Conservation (phyloP, 2,797 vertebrate genomes). For the Syngnathus acus region DNA sequence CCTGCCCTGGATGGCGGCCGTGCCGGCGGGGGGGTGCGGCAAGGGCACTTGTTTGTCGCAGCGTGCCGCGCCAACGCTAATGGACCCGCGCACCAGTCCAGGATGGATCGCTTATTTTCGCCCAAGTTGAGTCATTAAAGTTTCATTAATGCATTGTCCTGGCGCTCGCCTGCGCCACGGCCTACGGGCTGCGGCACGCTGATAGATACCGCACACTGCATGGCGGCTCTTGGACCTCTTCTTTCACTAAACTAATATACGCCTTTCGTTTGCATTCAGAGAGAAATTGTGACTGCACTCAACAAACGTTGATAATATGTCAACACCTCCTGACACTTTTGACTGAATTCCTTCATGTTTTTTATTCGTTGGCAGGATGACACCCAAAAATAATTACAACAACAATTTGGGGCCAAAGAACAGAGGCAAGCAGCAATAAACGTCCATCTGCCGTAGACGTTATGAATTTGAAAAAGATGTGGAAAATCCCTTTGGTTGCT, state of each 20-base stretch:
- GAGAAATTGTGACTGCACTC: neutral
- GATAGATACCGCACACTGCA: slow-evolving; percentile 71
- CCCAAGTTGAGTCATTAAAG: slow-evolving; percentile 98
- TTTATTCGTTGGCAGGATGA: neutral
- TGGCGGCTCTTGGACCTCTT: slow-evolving; percentile 24
- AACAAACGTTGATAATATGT: neutral
- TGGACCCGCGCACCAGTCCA: slow-evolving; percentile 88
- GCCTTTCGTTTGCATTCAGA: neutral
- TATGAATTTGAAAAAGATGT: neutral
- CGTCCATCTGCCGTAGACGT: neutral
- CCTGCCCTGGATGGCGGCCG: slow-evolving; percentile 39
- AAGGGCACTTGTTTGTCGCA: slow-evolving; percentile 69
- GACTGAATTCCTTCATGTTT: neutral
- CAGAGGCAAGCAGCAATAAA: slow-evolving; percentile 1
- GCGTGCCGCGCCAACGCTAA: slow-evolving; percentile 84
- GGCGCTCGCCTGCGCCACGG: slow-evolving; percentile 75
- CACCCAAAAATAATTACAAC: neutral
- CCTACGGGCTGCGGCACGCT: slow-evolving; percentile 69
- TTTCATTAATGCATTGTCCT: slow-evolving; percentile 93
- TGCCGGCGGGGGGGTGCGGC: slow-evolving; percentile 21
- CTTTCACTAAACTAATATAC: neutral
- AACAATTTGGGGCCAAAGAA: neutral
- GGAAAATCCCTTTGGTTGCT: neutral
- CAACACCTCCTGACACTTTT: neutral
- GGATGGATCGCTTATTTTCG: slow-evolving; percentile 87